Conservation (phyloP, 2,888 invertebrate species). For the Phyllotreta cruciferae region DNA sequence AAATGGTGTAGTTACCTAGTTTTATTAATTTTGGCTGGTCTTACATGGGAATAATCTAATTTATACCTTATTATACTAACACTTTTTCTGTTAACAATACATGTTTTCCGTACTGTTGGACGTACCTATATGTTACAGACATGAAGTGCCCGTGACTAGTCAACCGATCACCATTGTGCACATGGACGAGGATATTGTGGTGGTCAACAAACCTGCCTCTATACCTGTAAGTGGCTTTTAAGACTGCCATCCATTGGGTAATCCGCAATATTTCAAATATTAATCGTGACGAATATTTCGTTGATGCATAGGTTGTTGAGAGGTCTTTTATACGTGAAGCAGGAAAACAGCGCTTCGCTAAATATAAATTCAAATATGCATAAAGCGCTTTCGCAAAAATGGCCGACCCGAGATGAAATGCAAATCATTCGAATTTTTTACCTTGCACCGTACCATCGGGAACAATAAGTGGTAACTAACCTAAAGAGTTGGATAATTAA, state of each 20-base stretch:
- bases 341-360: background rate
- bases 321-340: background rate
- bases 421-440: background rate
- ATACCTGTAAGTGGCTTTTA: conserved; percentile 97
- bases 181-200: conserved; percentile 98
- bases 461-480: no score
- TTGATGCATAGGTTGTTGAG: background rate
- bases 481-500: no score
- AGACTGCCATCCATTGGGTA: conserved; percentile 69
- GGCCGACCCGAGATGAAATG: background rate
- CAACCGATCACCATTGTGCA: conserved; percentile 96
- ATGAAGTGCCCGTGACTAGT: conserved; percentile 98
- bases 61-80: background rate
- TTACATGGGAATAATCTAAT: no score
- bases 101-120: conserved; percentile 43
- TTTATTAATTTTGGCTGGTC: no score
- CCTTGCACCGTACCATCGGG: no score
- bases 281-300: conserved; percentile 13
- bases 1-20: no score
- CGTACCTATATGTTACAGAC: conserved; percentile 74
- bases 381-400: background rate
- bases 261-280: conserved; percentile 33
- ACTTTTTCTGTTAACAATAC: background rate
- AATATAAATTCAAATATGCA: background rate
- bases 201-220: conserved; percentile 99